Conservation (phyloP, 2,888 invertebrate genomes). For the Oscheius sp. region DNA sequence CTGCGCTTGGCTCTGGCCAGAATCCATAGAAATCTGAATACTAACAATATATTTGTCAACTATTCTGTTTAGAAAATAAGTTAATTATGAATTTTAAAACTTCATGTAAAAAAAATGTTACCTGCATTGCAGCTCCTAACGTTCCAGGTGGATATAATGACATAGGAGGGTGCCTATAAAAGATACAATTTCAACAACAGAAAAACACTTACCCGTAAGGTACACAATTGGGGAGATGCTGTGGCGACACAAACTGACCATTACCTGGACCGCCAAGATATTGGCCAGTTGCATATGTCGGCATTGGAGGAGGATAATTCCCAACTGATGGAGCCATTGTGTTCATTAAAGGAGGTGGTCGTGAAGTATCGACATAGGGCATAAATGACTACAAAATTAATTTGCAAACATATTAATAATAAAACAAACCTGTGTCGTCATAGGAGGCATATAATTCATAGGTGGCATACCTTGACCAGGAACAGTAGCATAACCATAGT, state of each 20-base stretch:
- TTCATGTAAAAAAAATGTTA: not conserved
- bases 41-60: not conserved
- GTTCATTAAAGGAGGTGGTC: slow-evolving; percentile 28
- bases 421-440: slow-evolving; percentile 12
- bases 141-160: slow-evolving; percentile 29
- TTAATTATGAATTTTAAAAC: not conserved
- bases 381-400: slow-evolving; percentile 19
- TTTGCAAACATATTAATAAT: not conserved
- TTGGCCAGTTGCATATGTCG: slow-evolving; percentile 19
- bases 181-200: not conserved
- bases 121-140: slow-evolving; percentile 31
- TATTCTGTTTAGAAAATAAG: not conserved
- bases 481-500: not conserved
- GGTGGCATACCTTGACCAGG: not conserved
- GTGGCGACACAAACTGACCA: not conserved
- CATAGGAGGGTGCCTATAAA: slow-evolving; percentile 25
- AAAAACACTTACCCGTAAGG: slow-evolving; percentile 13
- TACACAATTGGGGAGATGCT: not conserved
- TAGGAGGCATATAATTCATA: not conserved
- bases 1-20: slow-evolving; percentile 27
- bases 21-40: slow-evolving; percentile 16
- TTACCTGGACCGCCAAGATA: not conserved
- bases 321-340: slow-evolving; percentile 13
- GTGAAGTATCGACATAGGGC: slow-evolving; percentile 30
- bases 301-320: slow-evolving; percentile 1